Conservation (phyloP, 1,140 invertebrate genomes). For the Mylabris phalerata region DNA sequence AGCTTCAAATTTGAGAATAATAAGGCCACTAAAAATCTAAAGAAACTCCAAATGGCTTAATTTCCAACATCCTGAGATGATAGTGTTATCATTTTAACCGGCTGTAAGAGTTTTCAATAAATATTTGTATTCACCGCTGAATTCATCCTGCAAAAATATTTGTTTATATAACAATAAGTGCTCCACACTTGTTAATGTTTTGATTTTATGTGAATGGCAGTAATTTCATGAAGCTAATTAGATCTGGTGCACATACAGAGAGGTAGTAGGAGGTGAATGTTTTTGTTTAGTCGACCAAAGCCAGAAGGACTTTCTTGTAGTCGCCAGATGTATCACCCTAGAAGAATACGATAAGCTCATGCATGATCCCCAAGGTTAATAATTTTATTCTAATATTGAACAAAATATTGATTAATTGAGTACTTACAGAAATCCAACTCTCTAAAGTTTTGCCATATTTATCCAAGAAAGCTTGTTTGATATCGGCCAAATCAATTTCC, state of each 20-base stretch:
- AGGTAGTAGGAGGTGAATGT: conserved; percentile 20
- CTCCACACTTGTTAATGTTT: conserved; percentile 8
- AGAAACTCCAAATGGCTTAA: conserved; percentile 8
- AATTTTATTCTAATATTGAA: too few species aligned
- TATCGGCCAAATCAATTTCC: conserved; percentile 87
- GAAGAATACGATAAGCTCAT: conserved; percentile 28
- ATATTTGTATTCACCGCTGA: conserved; percentile 35
- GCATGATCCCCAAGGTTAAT: too few species aligned
- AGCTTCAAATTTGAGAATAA: conserved; percentile 15
- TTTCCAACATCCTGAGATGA: background rate
- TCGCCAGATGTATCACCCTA: conserved; percentile 87
- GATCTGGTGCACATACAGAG: conserved; percentile 32
- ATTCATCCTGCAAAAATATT: conserved; percentile 37
- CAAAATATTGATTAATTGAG: background rate
- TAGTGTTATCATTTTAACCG: conserved; percentile 26
- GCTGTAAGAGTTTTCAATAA: conserved; percentile 34
- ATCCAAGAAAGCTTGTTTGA: conserved; percentile 81
- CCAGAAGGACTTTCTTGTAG: conserved; percentile 81
- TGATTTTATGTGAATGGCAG: conserved; percentile 29
- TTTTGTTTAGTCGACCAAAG: conserved; percentile 60
- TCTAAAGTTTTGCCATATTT: conserved; percentile 79
- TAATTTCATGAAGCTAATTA: conserved; percentile 23
- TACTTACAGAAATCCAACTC: conserved; percentile 74
- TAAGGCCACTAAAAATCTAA: conserved; percentile 29
- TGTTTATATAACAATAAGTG: conserved; percentile 8